Evolutionary conservation across 1,140 invertebrate genomes (phyloP).

Genomic region (Sipha flava): DNA sequence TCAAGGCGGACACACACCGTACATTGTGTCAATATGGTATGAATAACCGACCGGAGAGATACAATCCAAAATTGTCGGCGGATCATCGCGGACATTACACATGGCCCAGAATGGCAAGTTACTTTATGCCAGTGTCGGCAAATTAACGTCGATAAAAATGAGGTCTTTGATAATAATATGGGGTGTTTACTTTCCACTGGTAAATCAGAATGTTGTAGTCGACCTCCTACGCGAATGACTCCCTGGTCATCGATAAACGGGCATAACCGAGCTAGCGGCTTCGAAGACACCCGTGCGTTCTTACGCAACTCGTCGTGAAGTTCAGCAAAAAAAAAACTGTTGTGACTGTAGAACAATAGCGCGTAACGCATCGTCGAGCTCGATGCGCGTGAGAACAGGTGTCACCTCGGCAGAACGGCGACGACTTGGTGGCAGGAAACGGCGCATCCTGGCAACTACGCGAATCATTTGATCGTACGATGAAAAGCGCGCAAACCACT

Average conservation of each 20-base stretch:
- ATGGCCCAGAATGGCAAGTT: not conserved
- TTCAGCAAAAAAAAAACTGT: too few species aligned
- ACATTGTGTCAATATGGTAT: too few species aligned
- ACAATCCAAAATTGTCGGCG: too few species aligned
- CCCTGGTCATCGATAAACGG: not conserved
- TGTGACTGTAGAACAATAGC: too few species aligned
- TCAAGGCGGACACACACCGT: too few species aligned
- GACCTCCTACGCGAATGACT: constrained; percentile 16
- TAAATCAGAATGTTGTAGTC: not conserved
- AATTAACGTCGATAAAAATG: too few species aligned
- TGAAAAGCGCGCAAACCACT: not conserved
- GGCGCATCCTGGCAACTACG: not conserved
- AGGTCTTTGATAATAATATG: not conserved
- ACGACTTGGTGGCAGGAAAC: not conserved
- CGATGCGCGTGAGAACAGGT: not conserved
- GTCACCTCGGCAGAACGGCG: not conserved
- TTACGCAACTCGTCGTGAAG: not conserved
- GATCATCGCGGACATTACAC: not conserved
- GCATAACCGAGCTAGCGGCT: not conserved
- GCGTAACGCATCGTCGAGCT: not conserved
- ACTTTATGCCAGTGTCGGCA: not conserved
- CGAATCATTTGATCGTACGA: not conserved
- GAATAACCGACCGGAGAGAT: too few species aligned
- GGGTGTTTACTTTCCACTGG: not conserved
- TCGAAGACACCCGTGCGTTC: not conserved